A percentile compares a stretch with the other conserved stretches of the same genome.
Evolutionary conservation across 2,113 vertebrate genomes (phyloP).

Genomic region (Lutjanus erythropterus): DNA sequence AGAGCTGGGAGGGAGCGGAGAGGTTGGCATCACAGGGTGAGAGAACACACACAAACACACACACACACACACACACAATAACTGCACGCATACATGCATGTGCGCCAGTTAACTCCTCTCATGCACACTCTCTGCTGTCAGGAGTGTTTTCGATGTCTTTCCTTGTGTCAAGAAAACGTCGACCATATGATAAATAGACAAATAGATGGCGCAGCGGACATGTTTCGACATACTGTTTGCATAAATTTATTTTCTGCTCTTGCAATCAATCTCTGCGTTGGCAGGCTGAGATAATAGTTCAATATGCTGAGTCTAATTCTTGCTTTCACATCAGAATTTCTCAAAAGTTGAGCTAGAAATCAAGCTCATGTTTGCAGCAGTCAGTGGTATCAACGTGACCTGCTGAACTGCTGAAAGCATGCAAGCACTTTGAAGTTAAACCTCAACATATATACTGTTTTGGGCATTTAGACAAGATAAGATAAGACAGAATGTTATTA

Average conservation of each 20-base stretch:
- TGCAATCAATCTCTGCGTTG: conserved; percentile 41
- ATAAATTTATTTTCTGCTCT: conserved; percentile 57
- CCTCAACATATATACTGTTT: not conserved
- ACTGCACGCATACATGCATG: conserved; percentile 36
- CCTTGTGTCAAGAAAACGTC: conserved; percentile 72
- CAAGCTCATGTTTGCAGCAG: not conserved
- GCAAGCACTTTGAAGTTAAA: not conserved
- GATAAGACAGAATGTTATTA: too few relatives aligned
- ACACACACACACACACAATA: conserved; percentile 55
- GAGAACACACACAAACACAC: conserved; percentile 73
- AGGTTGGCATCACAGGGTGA: conserved; percentile 85
- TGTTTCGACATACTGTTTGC: conserved; percentile 70
- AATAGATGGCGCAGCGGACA: conserved; percentile 60
- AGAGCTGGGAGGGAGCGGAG: conserved; percentile 83
- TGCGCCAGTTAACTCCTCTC: conserved; percentile 57
- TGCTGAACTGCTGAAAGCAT: not conserved
- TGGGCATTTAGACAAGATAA: too few relatives aligned
- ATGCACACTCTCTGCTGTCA: conserved; percentile 65
- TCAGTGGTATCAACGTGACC: not conserved
- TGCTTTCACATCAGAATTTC: conserved; percentile 29
- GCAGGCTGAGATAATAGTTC: conserved; percentile 43
- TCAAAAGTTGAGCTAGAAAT: conserved; percentile 13
- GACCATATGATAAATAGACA: conserved; percentile 72
- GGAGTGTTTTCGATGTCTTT: conserved; percentile 65
- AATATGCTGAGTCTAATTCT: conserved; percentile 20